A percentile compares a stretch with the other conserved stretches of the same genome.
These are phyloP conservation scores for Melipona quadrifasciata DNA, from an alignment of 1,140 invertebrate species.

Conservation along the genomic window DNA sequence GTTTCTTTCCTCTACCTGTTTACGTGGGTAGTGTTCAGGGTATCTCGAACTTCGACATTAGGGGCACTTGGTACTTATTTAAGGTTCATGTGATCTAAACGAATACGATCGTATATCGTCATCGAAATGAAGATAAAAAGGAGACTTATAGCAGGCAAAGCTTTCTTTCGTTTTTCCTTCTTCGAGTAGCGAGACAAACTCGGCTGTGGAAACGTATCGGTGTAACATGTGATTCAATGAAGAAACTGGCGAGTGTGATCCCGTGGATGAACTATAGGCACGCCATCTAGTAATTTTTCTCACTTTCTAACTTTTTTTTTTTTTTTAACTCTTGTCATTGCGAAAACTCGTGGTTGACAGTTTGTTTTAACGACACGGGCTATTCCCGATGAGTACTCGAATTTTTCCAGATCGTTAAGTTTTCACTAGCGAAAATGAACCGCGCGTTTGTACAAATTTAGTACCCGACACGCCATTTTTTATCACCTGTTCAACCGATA, in stretches of 20 bases:
- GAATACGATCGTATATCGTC: conserved; percentile 54
- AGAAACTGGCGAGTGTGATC: not conserved
- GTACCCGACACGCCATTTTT: not conserved
- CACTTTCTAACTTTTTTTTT: not conserved
- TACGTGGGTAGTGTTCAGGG: conserved; percentile 63
- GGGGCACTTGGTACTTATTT: conserved; percentile 68
- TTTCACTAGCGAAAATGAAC: not conserved
- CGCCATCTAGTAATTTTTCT: not conserved
- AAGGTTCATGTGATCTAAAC: conserved; percentile 67
- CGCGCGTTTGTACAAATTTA: not conserved
- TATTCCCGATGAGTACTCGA: not conserved
- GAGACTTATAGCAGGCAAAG: conserved; percentile 12
- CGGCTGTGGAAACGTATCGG: conserved; percentile 62
- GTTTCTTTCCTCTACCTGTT: conserved; percentile 53
- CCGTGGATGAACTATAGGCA: not conserved
- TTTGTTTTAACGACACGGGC: not conserved
- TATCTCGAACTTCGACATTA: conserved; percentile 64
- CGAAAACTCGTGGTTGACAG: not conserved
- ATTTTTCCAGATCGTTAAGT: not conserved
- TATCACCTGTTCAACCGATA: conserved; percentile 34
- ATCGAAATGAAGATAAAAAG: not conserved
- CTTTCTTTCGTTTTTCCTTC: conserved; percentile 56
- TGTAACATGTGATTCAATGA: conserved; percentile 21
- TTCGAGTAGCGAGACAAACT: conserved; percentile 52
- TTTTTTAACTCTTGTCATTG: not conserved